Base-by-base conservation (phyloP, 2,797 vertebrate species). In the Pantherophis alleghaniensis region DNA sequence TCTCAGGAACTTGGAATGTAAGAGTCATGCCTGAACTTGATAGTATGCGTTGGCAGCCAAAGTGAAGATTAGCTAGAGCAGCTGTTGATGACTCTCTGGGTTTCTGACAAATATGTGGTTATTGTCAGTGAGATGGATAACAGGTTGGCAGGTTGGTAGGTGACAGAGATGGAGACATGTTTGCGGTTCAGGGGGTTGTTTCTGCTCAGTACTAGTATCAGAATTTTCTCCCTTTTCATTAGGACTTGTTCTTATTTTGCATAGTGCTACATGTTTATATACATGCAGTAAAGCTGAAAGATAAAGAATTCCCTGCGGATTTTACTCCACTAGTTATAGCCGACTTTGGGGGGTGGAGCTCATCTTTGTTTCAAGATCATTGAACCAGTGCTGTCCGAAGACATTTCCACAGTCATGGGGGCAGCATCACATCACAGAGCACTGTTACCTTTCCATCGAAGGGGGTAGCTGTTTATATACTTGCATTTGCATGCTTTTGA, bases 1-100 rank as follows among this genome's bases (percentile, higher is more conserved):
- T 60, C 91, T 97, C 95, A 94, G 93, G 91, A 86, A 89, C 93
- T 83, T 93, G 96, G 96, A 96, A 97, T 97, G 10, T 12, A 32
- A 69, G 91, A 7, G 0, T 94, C 95, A 0, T 96, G 97, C 95
- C 92, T 53, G 94, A 95, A 95, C 96, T 93, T 96, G 97, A 95
- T 61, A 0, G 59, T 0, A 51, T 91, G 92, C 5, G 87, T 96
- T 83, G 93, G 93, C 87, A 88, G 86, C 91, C 69, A 12, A 37
- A 61, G 12, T 11, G 91, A 11, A 14, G 74, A 42, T 95, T 92
- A 89, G 61, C 7, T 56, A 7, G 55, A 90, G 89, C 89, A 79
- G 55, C 24, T 61, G 88, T 92, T 93, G 18, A 16, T 47, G 4
- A 88, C 57, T 47, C 88, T 22, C 13, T 53, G 6, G 18, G 24